These are phyloP conservation scores for Chalcosyrphus nemorum DNA, from an alignment of 2,888 invertebrate species.

Conservation along the genomic window DNA sequence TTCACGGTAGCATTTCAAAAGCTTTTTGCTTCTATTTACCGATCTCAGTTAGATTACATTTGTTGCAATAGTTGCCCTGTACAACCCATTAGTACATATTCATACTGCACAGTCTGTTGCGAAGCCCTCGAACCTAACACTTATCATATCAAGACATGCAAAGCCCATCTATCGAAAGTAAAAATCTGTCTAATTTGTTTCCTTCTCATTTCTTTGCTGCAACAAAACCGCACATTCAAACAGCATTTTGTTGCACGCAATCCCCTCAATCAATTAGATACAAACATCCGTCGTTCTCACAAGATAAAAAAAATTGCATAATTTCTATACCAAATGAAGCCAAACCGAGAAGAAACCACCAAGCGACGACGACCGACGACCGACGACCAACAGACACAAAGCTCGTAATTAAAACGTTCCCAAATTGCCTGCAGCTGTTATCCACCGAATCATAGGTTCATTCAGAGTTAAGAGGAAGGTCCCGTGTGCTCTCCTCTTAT, in stretches of 20 bases:
- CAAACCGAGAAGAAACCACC: slow-evolving; percentile 4
- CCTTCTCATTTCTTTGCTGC: neutral
- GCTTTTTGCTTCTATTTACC: no score
- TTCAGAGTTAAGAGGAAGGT: slow-evolving; percentile 26
- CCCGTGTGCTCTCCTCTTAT: slow-evolving; percentile 16
- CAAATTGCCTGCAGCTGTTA: slow-evolving; percentile 68
- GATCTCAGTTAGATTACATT: no score
- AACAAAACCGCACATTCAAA: neutral
- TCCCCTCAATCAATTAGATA: slow-evolving; percentile 43
- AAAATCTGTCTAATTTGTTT: neutral
- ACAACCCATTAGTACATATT: no score
- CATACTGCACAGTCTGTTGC: no score
- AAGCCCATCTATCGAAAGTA: neutral
- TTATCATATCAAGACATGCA: slow-evolving; percentile 1
- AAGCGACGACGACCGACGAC: neutral
- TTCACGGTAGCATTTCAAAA: no score
- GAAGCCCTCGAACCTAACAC: neutral
- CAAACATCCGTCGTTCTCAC: slow-evolving; percentile 28
- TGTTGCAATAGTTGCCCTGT: no score
- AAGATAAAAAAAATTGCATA: slow-evolving; percentile 28
- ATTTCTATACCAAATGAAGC: slow-evolving; percentile 18
- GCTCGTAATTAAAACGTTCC: slow-evolving; percentile 65
- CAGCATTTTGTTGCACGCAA: slow-evolving; percentile 50
- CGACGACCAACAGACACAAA: slow-evolving; percentile 24
- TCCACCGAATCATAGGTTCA: slow-evolving; percentile 58